A percentile compares a stretch with the other conserved stretches of the same genome.
Conservation (phyloP, 2,797 vertebrate species). For the Lophotriccus pileatus region DNA sequence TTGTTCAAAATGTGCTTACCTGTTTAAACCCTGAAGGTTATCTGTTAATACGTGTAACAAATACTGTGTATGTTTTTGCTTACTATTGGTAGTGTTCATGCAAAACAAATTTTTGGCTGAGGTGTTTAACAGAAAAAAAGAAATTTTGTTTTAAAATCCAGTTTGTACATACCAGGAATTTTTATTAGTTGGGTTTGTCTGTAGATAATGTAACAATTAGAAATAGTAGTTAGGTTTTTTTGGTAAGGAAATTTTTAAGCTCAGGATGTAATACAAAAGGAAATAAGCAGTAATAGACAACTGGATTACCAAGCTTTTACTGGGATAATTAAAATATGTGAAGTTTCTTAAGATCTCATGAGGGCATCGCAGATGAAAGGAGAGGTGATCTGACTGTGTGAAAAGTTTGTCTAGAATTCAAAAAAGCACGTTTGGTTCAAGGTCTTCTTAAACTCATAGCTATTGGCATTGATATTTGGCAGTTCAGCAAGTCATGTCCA, state of each 20-base stretch:
- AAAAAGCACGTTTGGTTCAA: neutral
- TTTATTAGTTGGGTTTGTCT: neutral
- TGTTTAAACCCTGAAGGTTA: neutral
- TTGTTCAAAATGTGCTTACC: neutral
- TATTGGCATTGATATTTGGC: neutral
- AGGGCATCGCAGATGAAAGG: neutral
- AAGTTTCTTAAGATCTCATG: neutral
- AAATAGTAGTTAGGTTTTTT: neutral
- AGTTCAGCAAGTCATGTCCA: neutral
- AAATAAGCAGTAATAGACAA: neutral
- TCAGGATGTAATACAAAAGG: neutral
- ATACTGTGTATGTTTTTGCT: neutral
- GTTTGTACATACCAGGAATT: accelerated
- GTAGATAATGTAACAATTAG: neutral
- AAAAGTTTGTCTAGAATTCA: neutral
- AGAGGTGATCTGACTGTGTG: neutral
- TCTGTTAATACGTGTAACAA: neutral
- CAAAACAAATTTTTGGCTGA: neutral
- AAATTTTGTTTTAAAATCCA: neutral
- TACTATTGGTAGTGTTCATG: neutral
- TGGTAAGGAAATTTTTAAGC: neutral
- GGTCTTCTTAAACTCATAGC: neutral
- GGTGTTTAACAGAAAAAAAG: neutral
- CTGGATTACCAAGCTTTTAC: neutral
- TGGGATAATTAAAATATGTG: neutral